Percentiles rank a stretch among this genome's conserved stretches.
Evolutionary conservation across 2,888 invertebrate species (phyloP).

Genomic region (Timema podura): DNA sequence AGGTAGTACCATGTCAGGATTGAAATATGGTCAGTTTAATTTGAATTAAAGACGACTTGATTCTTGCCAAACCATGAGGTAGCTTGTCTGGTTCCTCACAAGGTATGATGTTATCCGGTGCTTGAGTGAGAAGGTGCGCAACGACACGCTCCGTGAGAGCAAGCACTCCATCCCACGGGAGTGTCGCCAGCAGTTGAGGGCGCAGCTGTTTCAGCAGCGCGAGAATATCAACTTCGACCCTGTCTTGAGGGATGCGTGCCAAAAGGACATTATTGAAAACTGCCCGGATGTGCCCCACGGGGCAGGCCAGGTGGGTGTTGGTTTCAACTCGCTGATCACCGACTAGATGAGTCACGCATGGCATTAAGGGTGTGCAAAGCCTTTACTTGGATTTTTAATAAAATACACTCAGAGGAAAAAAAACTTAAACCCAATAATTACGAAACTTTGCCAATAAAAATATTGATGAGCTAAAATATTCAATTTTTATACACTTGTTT

Average conservation of each 20-base stretch:
- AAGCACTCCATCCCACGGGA: conserved; percentile 79
- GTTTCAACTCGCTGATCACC: neutral
- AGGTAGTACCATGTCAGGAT: too few relatives aligned
- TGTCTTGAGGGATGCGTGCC: conserved; percentile 76
- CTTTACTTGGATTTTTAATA: too few relatives aligned
- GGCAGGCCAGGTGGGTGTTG: conserved; percentile 51
- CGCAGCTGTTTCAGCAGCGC: conserved; percentile 87
- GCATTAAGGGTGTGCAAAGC: neutral
- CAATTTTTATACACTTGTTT: too few relatives aligned
- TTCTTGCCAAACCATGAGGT: too few relatives aligned
- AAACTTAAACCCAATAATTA: too few relatives aligned
- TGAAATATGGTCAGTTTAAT: too few relatives aligned
- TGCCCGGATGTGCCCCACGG: conserved; percentile 68
- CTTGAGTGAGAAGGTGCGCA: conserved; percentile 84
- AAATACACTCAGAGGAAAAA: too few relatives aligned
- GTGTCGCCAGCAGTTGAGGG: conserved; percentile 85
- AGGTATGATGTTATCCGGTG: conserved; percentile 73
- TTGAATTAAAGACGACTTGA: too few relatives aligned
- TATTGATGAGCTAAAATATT: too few relatives aligned
- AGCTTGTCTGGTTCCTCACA: too few relatives aligned
- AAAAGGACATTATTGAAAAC: conserved; percentile 66
- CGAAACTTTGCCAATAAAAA: too few relatives aligned
- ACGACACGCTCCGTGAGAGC: conserved; percentile 73
- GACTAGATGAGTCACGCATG: too few relatives aligned
- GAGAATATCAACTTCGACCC: conserved; percentile 86